Base-by-base conservation (phyloP, 2,113 vertebrate species). In the Xenopus laevis region DNA sequence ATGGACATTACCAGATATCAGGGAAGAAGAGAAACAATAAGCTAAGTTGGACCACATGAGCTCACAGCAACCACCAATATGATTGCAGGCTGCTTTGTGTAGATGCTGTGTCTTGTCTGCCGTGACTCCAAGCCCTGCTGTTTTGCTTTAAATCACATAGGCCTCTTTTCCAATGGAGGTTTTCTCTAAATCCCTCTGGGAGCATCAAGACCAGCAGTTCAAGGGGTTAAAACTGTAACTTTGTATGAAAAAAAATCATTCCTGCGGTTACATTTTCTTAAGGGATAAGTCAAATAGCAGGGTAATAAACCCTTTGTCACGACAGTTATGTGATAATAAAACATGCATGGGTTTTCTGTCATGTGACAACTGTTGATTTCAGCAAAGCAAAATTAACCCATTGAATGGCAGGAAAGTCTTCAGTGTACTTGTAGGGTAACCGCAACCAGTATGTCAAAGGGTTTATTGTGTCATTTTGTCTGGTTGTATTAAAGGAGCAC, bases 71-170 rank as follows among this genome's bases (percentile, higher is more conserved):
- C 44, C 57, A 71, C 71, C 81, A 85, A 53, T 80, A 82, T n/a
- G n/a, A n/a, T 83, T 83, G 81, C 82, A 71, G 57, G 86, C 82
- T 27, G 23, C 23, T 86, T 87, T 84, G 61, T 76, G 78, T 78
- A 61, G 77, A 80, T 79, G 82, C 82, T 78, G 82, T 79, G 57
- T 40, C 20, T 68, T 50, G 68, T 85, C 70, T 73, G 76, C 81
- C 77, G 1, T 77, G 78, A 74, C 81, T 7, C 79, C 79, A 72
- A 84, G 81, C 78, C 55, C 72, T 52, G 73, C 80, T 57, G 6
- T 81, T 84, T 87, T 86, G 78, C 73, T 83, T 87, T 85, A 80
- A 66, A 60, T 40, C 33, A 30, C 55, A 74, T 23, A 30, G 33
- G 16, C 53, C 40, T 23, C 23, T 57, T 23, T 20, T 10, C 62